Conservation (phyloP, 2,113 vertebrate species). For the Petromus typicus region DNA sequence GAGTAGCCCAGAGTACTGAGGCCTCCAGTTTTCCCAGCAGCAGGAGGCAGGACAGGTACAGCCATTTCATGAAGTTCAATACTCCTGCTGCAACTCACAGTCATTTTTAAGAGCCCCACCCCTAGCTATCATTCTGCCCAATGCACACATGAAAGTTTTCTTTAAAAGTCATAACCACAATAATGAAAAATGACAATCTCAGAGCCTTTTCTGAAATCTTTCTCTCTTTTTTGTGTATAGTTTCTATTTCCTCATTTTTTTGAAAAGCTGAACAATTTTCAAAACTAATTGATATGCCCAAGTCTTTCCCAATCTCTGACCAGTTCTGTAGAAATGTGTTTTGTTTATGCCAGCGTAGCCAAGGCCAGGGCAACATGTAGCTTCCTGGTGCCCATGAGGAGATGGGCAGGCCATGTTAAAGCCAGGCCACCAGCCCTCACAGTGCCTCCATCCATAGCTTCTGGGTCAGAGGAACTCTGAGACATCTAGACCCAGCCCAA, state of each 20-base stretch:
- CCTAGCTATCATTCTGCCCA: neutral
- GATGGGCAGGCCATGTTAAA: neutral
- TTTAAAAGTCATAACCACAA: neutral
- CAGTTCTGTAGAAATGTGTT: neutral
- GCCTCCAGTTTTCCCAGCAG: neutral
- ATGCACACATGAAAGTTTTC: neutral
- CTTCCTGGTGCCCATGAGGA: rapidly evolving
- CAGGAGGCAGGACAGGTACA: neutral
- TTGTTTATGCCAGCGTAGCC: neutral
- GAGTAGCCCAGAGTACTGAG: neutral
- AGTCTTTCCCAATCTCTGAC: neutral
- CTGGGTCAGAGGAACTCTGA: neutral
- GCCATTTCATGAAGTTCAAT: neutral
- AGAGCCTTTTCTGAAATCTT: neutral
- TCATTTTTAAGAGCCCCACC: neutral
- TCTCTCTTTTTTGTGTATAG: neutral
- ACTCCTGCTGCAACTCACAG: neutral
- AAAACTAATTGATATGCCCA: neutral
- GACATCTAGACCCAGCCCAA: neutral
- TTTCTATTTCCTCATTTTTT: neutral
- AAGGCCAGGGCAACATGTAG: neutral
- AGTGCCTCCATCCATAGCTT: neutral
- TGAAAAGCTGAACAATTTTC: neutral
- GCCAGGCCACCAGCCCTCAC: too few relatives aligned
- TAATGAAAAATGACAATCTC: neutral